Base-by-base conservation (phyloP, 2,888 invertebrate genomes). In the Cerceris ruficornis region DNA sequence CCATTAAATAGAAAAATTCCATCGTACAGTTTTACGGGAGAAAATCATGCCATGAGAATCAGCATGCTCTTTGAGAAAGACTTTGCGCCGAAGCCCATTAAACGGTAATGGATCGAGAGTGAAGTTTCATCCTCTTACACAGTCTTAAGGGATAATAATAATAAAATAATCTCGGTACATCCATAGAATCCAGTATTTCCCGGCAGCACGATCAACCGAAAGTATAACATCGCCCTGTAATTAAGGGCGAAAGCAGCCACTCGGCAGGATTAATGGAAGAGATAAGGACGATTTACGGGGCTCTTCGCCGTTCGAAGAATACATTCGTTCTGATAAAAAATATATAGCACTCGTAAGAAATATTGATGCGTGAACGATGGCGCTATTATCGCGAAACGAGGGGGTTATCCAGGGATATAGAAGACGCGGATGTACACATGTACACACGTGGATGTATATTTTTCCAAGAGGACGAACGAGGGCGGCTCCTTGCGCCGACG, bases 301-400 rank as follows among this genome's bases (percentile, higher is more conserved):
- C 8, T 14, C 49, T 64, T 54, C 66, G 17, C 6, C 42, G 62
- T 8, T 7, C 14, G 15, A 50, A 39, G 69, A 74, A 81, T 71
- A 65, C 66, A 78, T 74, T 64, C 75, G 39, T 14, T 2, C 14
- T 11, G 69, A 78, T 62, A 76, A 85, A 85, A 81, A 81, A 84
- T 61, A 59, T 61, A 84, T 69, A 28, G 64, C 41, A 55, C 11
- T 13, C 55, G 71, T 74, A 75, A 81, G 86, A 81, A 81, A 74
- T 71, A 81, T 77, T 73, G 84, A 84, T 77, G 69, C 59, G 57
- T 69, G 81, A 86, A 58, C 59, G 76, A 86, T 84, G 79, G 52
- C 13, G 69, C 77, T 77, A 86, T 85, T 86, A 85, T 81, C 73
- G 54, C 46, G 46, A 14, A n/a, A 60, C 46, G 59, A 55, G 60